Evolutionary conservation across 2,797 vertebrate species (phyloP), one percentile per base, ranked within the genome.

Genomic region (Rhinichthys osculus): DNA sequence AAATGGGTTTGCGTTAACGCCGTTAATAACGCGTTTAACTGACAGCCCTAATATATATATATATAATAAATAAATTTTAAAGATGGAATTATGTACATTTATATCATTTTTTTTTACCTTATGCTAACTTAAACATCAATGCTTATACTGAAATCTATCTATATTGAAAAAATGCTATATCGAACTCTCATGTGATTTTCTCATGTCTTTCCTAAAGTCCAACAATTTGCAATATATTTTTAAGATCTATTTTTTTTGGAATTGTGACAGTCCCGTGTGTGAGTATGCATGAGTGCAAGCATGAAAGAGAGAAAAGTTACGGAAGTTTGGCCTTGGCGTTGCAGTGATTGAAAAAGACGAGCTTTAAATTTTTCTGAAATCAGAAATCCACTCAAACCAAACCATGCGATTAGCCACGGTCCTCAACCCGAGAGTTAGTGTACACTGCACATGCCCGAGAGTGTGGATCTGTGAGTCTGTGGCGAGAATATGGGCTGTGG

Each of bases 321-420:
- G 82, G 44, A 40, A 87, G 40, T 59, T 71, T 42, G 79, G 62
- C 82, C 72, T 78, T 78, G 10, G 14, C 10, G 88, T 69, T 88
- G 86, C 78, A 87, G 87, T 88, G 85, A 87, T 88, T 87, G 85
- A 89, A 85, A 88, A 88, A 92, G 90, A 70, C 0, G 84, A 91
- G 87, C 83, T 66, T 66, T 33, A 17, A 88, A 88, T 84, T 71
- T 38, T 79, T 80, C 84, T 69, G 91, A 90, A 86, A 86, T 92
- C 84, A 92, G 89, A 92, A 92, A 90, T 90, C 88, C 89, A 91
- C 90, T 86, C 91, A 93, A 91, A 91, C 87, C 87, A 89, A 90
- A 89, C 87, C 95, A 95, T 96, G 94, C 95, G 83, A 86, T 94
- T 94, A 96, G 92, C 89, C 88, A 88, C 44, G 57, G 92, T 81